Evolutionary conservation across 2,113 vertebrate species (phyloP), one percentile per base, ranked within the genome.

Genomic region (Misgurnus mizolepis): DNA sequence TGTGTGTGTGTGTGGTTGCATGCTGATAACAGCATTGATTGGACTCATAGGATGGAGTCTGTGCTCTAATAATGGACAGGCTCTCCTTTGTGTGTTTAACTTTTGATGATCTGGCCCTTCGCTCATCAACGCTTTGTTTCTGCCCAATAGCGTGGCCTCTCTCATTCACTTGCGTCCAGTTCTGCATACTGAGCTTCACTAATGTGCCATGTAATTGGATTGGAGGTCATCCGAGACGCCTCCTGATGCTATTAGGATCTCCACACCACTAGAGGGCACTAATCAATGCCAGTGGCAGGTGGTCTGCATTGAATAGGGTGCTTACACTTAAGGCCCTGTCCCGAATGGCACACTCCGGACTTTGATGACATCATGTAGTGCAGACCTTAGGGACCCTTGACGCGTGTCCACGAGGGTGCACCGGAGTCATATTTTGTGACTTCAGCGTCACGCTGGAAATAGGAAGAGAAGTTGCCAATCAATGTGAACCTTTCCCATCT

Each of bases 201-300:
- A 85, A 86, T 87, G 78, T 86, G 77, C 83, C 86, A 73, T 86
- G 83, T 86, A 88, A 85, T 86, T 80, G 83, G 84, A 88, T 86
- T 86, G 72, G 80, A 85, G 83, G 78, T 80, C 71, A 83, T 81
- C 68, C 41, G 84, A 81, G 73, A 84, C 58, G 2, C n/a, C 61
- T 72, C 14, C 64, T 55, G 53, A 39, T 67, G 43, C 50, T 45
- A 22, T 50, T 72, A 47, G 68, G 49, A 49, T 65, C 11, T 76
- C 80, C 82, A 74, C 55, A 64, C 76, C 80, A 70, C 80, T 70
- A 69, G 80, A 62, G 73, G 81, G 67, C 70, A 60, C 6, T 49
- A 15, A 34, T 39, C 55, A 56, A n/a, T 8, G 6, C 55, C 7
- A 10, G 10, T 47, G 7, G 45, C 5, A 47, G 10, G 7, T 47